Base-by-base conservation (phyloP, 1,140 invertebrate genomes). In the Melipona quadrifasciata region DNA sequence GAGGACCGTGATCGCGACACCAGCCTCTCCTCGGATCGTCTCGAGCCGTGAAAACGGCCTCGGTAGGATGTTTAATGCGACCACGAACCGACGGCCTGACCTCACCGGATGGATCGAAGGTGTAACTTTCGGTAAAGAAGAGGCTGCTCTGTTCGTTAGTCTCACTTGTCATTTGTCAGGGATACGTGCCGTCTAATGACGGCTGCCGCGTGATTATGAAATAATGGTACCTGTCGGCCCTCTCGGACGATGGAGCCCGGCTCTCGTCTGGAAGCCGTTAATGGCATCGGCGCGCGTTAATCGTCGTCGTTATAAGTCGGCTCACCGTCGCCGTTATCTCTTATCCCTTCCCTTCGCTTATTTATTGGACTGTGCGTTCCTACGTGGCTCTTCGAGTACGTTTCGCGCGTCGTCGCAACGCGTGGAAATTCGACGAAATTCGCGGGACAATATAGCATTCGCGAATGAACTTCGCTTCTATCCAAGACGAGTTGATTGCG, bases 101-200 rank as follows among this genome's bases (percentile, higher is more conserved):
- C 80, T 55, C 14, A 51, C n/a, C 58, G 16, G 57, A 0, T 2
- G 80, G 31, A 77, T 72, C 73, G n/a, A 27, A 82, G 72, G 65
- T 77, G 84, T 82, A 86, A 82, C 80, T 77, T 85, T 85, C 84
- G 80, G 72, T 21, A 19, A 14, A 70, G 57, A 31, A 65, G 72
- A 70, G 55, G n/a, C 61, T 53, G 81, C 51, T 64, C 72, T 47
- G 65, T 75, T 82, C 57, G 84, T 76, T 86, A 71, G 80, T 83
- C 80, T 57, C 80, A 76, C 80, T 86, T 81, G 84, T 82, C 84
- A 86, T 86, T 86, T 86, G 84, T 86, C 84, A 82, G 80, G 84
- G 68, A 61, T 82, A 82, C 80, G 80, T 76, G 80, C 39, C 39
- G 39, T 78, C 73, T 86, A 86, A 86, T 86, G 73, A 86, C 72